Evolutionary conservation across 2,797 vertebrate species (phyloP).

Genomic region (Morelia viridis): DNA sequence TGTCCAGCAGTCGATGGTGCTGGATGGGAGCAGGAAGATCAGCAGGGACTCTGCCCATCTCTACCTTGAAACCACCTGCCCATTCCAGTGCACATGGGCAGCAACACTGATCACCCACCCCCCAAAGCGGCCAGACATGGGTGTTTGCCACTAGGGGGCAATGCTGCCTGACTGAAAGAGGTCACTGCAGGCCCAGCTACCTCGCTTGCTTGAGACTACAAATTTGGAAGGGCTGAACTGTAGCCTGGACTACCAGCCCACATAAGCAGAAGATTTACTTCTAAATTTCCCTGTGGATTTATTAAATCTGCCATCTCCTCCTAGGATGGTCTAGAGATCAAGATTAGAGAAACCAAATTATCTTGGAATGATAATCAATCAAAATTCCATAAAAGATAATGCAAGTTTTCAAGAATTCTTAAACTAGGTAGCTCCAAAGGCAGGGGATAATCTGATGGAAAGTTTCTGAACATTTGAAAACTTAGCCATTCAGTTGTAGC

Average conservation of each 20-base stretch:
- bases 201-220: background rate
- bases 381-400: background rate
- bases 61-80: background rate
- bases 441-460: background rate
- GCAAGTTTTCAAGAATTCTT: background rate
- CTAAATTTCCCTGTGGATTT: background rate
- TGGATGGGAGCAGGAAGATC: background rate
- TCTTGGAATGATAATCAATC: background rate
- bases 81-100: background rate
- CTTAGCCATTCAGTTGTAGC: background rate
- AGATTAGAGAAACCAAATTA: background rate
- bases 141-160: constrained; percentile 20
- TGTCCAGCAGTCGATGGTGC: background rate
- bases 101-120: too few species aligned
- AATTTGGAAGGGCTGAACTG: background rate
- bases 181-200: background rate
- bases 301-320: background rate
- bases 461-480: background rate
- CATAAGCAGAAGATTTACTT: background rate
- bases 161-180: background rate
- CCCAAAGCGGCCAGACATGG: background rate
- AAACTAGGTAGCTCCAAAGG: background rate
- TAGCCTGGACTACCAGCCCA: background rate
- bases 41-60: background rate
- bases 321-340: background rate